These are phyloP conservation scores for Reinhardtius hippoglossoides DNA, from an alignment of 2,113 vertebrate species.

Conservation along the genomic window DNA sequence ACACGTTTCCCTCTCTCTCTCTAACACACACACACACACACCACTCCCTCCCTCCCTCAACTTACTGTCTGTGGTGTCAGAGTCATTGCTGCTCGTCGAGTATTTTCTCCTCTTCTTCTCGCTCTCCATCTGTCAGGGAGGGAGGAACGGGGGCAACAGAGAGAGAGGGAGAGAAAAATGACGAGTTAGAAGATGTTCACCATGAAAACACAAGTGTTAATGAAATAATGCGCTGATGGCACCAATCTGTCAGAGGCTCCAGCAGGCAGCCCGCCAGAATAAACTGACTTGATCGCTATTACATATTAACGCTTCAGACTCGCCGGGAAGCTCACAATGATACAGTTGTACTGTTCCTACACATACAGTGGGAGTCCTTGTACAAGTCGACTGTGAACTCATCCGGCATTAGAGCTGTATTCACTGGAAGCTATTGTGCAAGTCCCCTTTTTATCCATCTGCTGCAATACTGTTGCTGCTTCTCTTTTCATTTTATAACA, in stretches of 20 bases:
- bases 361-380: slow-evolving; percentile 13
- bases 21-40: slow-evolving; percentile 23
- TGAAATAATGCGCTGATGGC: slow-evolving; percentile 65
- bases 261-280: slow-evolving; percentile 50
- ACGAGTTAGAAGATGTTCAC: slow-evolving; percentile 69
- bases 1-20: slow-evolving; percentile 5
- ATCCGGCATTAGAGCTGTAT: background rate
- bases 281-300: slow-evolving; percentile 52
- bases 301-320: slow-evolving; percentile 42
- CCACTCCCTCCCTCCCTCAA: background rate
- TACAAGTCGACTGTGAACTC: slow-evolving; percentile 11
- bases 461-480: background rate
- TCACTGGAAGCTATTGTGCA: slow-evolving; percentile 1
- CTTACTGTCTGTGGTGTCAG: slow-evolving; percentile 98
- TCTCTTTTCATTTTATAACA: slow-evolving; percentile 7
- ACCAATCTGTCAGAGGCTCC: slow-evolving; percentile 58
- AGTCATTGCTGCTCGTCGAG: slow-evolving; percentile 98
- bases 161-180: slow-evolving; percentile 11
- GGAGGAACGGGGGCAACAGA: background rate
- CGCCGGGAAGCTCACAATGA: slow-evolving; percentile 34
- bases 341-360: slow-evolving; percentile 48
- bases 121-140: slow-evolving; percentile 89
- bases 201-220: slow-evolving; percentile 68
- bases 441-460: background rate
- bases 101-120: slow-evolving; percentile 96